Evolutionary conservation across 2,113 vertebrate species (phyloP), one percentile per base, ranked within the genome.

Genomic region (Polypterus bichir): DNA sequence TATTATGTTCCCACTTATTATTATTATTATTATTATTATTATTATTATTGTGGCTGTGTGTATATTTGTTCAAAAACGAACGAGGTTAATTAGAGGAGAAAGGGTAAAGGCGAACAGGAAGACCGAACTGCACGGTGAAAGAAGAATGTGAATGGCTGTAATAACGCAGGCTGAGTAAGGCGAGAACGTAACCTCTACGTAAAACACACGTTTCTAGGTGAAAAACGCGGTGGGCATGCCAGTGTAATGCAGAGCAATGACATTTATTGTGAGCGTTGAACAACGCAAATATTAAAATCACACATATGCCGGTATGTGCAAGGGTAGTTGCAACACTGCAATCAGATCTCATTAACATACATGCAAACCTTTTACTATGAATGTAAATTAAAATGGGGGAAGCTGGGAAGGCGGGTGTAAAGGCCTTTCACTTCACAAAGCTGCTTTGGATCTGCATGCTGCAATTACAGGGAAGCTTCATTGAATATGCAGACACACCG

Each of bases 341-440:
- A 94, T 94, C 93, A 92, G 81, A 75, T 70, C 73, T 79, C 65
- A 91, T 97, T 93, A 91, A 76, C 92, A 95, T 93, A 91, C 89
- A 93, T 95, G 91, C 88, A 92, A 94, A 95, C 83, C 67, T 78
- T 65, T 55, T 62, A 51, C 60, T 75, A 78, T 82, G 66, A 71
- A 70, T 78, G 77, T 86, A 87, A 83, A 85, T 85, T 84, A 83
- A 89, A 87, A 88, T 81, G 53, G 64, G 73, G 73, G 67, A 83
- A 76, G 72, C 74, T 72, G 67, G 27, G 27, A 69, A 71, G 45
- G 9, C 72, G 75, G 73, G 69, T 44, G 65, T 68, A 70, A 8
- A 74, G 67, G 62, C 57, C 58, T 65, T 66, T 7, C 57, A 62
- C 46, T 71, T 54, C 60, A 69, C 61, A 0, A 61, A 59, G 69